A percentile compares a stretch with the other conserved stretches of the same genome.
Evolutionary conservation across 2,888 invertebrate genomes (phyloP).

Genomic region (Phanerotoma sp.): DNA sequence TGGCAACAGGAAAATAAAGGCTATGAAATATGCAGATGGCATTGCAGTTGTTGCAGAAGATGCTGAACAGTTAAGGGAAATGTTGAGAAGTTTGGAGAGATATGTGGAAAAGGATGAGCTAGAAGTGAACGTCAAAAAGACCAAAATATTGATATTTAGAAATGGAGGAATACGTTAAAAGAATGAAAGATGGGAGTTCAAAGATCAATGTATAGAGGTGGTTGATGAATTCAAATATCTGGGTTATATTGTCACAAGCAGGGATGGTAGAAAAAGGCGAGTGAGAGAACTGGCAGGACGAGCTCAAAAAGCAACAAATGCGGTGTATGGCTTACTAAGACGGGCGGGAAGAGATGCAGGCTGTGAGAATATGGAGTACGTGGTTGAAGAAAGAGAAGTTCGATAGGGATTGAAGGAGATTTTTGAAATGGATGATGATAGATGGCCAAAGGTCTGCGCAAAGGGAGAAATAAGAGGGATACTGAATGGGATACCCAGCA

Average conservation of each 20-base stretch:
- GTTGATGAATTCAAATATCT: too few relatives aligned
- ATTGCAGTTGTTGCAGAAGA: constrained; percentile 15
- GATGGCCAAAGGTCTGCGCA: not conserved
- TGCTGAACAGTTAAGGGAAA: constrained; percentile 1
- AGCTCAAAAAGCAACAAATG: too few relatives aligned
- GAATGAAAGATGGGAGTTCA: constrained; percentile 7
- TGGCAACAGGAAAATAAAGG: constrained; percentile 9
- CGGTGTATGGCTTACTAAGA: too few relatives aligned
- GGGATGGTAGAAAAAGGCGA: not conserved
- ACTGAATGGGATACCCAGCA: not conserved
- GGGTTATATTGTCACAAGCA: too few relatives aligned
- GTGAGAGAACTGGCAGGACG: not conserved
- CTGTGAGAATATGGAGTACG: not conserved
- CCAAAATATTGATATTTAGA: constrained; percentile 7
- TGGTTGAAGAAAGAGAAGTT: not conserved
- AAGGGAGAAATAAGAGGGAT: not conserved
- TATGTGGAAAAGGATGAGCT: too few relatives aligned
- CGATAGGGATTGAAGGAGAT: not conserved
- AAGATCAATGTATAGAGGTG: constrained; percentile 7
- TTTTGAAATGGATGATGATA: not conserved
- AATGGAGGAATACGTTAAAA: constrained; percentile 2
- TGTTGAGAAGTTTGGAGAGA: too few relatives aligned
- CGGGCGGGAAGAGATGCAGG: not conserved
- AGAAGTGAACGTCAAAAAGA: too few relatives aligned
- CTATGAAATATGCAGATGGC: constrained; percentile 22